phyloP scores from a whole-genome alignment of 2,888 invertebrate species.

The Archips xylosteana region DNA sequence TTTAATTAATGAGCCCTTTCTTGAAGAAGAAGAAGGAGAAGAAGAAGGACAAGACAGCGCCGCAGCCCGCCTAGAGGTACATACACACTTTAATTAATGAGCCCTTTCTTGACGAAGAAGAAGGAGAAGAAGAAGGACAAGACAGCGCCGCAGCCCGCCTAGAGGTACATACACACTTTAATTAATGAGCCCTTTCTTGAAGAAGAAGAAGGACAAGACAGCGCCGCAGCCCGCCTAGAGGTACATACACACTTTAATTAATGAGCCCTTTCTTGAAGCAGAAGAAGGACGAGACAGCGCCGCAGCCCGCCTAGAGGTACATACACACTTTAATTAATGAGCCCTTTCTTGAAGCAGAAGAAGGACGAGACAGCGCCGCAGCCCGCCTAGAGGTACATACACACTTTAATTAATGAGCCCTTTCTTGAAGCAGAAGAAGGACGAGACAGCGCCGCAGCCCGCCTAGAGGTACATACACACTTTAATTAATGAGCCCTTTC shows the following conservation, averaged over 20 bases:
- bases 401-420: slow-evolving; percentile 76
- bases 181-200: slow-evolving; percentile 93
- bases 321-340: too few species aligned
- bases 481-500: slow-evolving; percentile 89
- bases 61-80: slow-evolving; percentile 82
- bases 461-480: slow-evolving; percentile 71
- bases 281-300: slow-evolving; percentile 92
- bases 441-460: slow-evolving; percentile 84
- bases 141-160: slow-evolving; percentile 82
- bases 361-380: slow-evolving; percentile 89
- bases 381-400: slow-evolving; percentile 77
- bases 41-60: slow-evolving; percentile 86
- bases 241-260: slow-evolving; percentile 47
- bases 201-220: slow-evolving; percentile 95
- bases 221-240: slow-evolving; percentile 84
- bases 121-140: slow-evolving; percentile 93
- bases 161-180: slow-evolving; percentile 60
- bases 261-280: slow-evolving; percentile 97
- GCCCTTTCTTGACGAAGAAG: slow-evolving; percentile 99
- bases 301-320: slow-evolving; percentile 82
- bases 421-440: slow-evolving; percentile 99
- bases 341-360: slow-evolving; percentile 99
- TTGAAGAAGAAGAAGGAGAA: slow-evolving; percentile 99
- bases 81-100: too few species aligned
- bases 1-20: slow-evolving; percentile 89